Base-by-base conservation (phyloP, 2,797 vertebrate species). In the Labeo calbasu region DNA sequence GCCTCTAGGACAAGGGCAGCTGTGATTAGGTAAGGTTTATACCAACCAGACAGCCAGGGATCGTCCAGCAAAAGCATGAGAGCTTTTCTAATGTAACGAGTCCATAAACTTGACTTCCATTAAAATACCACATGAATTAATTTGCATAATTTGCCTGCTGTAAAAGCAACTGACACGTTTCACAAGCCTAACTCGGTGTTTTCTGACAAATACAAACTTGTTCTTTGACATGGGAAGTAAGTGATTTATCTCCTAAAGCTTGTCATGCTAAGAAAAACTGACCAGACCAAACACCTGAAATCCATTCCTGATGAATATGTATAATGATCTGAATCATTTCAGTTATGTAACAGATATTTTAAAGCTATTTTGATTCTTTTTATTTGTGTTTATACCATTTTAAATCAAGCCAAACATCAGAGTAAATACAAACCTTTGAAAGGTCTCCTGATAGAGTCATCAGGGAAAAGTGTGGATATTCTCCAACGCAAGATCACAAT, bases 81-180 rank as follows among this genome's bases (percentile, higher is more conserved):
- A 15, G 53, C 17, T 1, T 71, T 36, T 21, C 11, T 23, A 21
- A 50, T 50, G 8, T 21, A n/a, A 50, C 8, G 17, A 59, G 17
- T 28, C 13, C 0, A 36, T 50, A 82, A 36, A 75, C 32, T 12
- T 71, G 23, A 14, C 66, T 25, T 53, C 8, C n/a, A 23, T 68
- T 21, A 76, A 76, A 11, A 57, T 4, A 14, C 12, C 25, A 66
- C 77, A 12, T 11, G 2, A 43, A 4, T 23, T 79, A 0, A 68
- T 68, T 68, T 11, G 25, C 19, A 68, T 66, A 77, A 57, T 43
- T 69, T 80, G 50, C 50, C 61, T 40, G 40, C 28, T n/a, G 32
- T 57, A 21, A n/a, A 69, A 71, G n/a, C n/a, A 15, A 25, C n/a
- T 10, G 69, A 71, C 50, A 75, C 28, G 17, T 75, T 75, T 57